Evolutionary conservation across 2,888 invertebrate genomes (phyloP).

Genomic region (Acanthosepion esculentum): DNA sequence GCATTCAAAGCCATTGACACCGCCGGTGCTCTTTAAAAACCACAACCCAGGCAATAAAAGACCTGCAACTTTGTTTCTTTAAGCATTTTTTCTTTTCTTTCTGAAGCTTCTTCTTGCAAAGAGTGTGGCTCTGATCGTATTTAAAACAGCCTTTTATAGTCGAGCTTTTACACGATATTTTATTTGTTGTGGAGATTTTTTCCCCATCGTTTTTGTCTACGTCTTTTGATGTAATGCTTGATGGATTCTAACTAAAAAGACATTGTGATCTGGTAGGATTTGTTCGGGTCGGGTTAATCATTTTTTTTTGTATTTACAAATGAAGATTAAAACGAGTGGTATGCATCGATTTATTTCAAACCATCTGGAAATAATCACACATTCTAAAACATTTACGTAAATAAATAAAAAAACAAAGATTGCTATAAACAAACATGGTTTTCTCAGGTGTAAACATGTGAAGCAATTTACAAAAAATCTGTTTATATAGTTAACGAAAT

Average conservation of each 20-base stretch:
- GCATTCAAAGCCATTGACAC: conserved; percentile 14
- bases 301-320: not conserved
- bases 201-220: not conserved
- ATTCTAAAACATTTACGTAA: too few relatives aligned
- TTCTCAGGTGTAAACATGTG: too few relatives aligned
- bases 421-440: too few relatives aligned
- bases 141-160: not conserved
- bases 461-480: too few relatives aligned
- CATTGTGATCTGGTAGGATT: not conserved
- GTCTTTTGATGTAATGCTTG: not conserved
- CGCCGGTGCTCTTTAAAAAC: conserved; percentile 8
- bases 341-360: too few relatives aligned
- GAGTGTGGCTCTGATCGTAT: not conserved
- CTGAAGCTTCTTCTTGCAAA: not conserved
- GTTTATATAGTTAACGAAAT: too few relatives aligned
- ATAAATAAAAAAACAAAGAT: too few relatives aligned
- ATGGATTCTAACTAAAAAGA: not conserved
- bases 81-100: not conserved
- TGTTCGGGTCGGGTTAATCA: not conserved
- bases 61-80: conserved; percentile 13
- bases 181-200: not conserved
- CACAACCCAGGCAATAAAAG: conserved; percentile 33
- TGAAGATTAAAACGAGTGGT: too few relatives aligned
- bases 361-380: too few relatives aligned
- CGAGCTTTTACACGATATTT: not conserved